Base-by-base conservation (phyloP, 1,140 invertebrate species). In the Triops cancriformis region DNA sequence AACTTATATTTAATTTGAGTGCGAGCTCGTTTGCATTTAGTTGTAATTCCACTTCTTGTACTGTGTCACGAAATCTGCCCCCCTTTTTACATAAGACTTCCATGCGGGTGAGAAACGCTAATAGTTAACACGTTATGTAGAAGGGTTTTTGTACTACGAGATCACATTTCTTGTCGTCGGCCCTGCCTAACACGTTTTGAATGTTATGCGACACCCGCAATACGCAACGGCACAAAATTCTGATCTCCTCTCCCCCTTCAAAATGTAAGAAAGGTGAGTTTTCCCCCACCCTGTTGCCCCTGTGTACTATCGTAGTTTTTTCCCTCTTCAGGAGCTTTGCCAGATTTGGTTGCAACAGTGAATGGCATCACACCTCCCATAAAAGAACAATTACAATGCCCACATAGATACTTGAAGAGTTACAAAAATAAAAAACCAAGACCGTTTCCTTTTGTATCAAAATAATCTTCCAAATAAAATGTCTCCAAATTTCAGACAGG, bases 61-160 rank as follows among this genome's bases (percentile, higher is more conserved):
- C 18, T 64, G 14, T 64, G 51, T 10, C 51, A n/a, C 0, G 1
- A 14, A n/a, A n/a, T 64, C 14, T n/a, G 51, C 51, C 51, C 3
- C n/a, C 18, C 43, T 45, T 64, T 18, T 23, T 5, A 18, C 51
- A 23, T 18, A 5, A 64, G 9, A 64, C 23, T 64, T 64, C 7
- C 51, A 64, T 1, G 1, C 18, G 9, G 51, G 6, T 64, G 51
- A 64, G 51, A 64, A 64, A n/a, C 51, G 51, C 51, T 64, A 37
- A 37, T 37, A 37, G 31, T 37, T 64, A 64, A 64, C 51, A 64
- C 51, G 51, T 64, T 18, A 64, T 23, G 14, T 64, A 18, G 10
- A 64, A 64, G 51, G 51, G 51, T 64, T 64, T n/a, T 64, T 64
- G 51, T 64, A 64, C 51, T 64, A 64, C n/a, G 51, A 64, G 51